Evolutionary conservation across 2,888 invertebrate genomes (phyloP), one percentile per base, ranked within the genome.

Genomic region (Papilio gigon): DNA sequence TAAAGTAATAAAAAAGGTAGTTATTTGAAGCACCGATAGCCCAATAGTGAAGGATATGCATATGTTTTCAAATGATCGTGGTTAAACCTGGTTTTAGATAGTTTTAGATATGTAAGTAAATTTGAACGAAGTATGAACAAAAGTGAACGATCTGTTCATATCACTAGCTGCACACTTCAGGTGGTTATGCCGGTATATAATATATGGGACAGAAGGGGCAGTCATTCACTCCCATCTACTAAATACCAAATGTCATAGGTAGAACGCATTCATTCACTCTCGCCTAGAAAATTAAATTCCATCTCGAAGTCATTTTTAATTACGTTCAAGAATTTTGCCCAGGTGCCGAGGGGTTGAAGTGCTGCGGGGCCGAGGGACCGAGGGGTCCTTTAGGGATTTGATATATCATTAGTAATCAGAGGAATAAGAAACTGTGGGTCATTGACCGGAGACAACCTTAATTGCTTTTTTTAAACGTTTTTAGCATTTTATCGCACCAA

Each of bases 291-390:
- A 76, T 74, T 72, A 75, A 77, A 74, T 75, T 74, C 75, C 74
- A 63, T 27, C 56, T 33, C 42, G 70, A 72, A 76, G 74, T 71
- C 72, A 74, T 74, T 76, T 76, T 76, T 78, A 77, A 77, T 77
- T 77, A 77, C 74, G 70, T 60, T 60, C 70, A 76, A 73, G 74
- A 73, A 75, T 77, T 71, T 65, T n/a, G 37, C 8, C 30, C 3
- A 17, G n/a, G 53, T 27, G 30, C n/a, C 53, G 30, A 8, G 53
- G 53, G 11, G 25, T 25, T 25, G 27, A 22, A 22, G 22, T 2
- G 20, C 9, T 22, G 40, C 14, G 40, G 40, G 40, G 17, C 12
- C 22, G 12, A 25, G 47, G 12, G 12, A 25, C 25, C 25, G 25
- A 22, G 44, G 20, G 14, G 14, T 12, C 47, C 12, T 12, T 22